Conservation (phyloP, 2,113 vertebrate species). For the Paracanthobrama guichenoti region DNA sequence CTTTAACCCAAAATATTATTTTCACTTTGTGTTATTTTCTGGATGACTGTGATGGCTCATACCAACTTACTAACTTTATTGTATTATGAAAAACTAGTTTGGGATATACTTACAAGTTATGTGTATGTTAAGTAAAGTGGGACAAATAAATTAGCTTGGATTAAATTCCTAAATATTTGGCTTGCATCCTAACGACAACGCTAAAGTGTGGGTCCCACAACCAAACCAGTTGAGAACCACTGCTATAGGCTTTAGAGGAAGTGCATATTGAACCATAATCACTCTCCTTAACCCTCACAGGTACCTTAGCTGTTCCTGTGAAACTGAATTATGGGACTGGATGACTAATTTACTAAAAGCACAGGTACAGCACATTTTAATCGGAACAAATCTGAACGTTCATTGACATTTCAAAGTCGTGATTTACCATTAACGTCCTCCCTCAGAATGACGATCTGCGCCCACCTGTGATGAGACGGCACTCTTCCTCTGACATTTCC, state of each 20-base stretch:
- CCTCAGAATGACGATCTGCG: constrained; percentile 82
- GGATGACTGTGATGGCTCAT: too few species aligned
- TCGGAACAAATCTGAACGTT: not conserved
- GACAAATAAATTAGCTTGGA: too few species aligned
- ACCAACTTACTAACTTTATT: too few species aligned
- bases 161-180: too few species aligned
- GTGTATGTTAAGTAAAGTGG: too few species aligned
- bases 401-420: not conserved
- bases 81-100: too few species aligned
- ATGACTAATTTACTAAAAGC: constrained; percentile 90
- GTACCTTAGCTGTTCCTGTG: constrained; percentile 83
- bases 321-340: constrained; percentile 95
- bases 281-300: constrained; percentile 65
- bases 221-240: too few species aligned
- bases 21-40: too few species aligned
- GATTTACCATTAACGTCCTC: not conserved
- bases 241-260: not conserved
- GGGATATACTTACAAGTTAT: too few species aligned
- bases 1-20: too few species aligned
- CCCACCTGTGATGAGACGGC: constrained; percentile 83
- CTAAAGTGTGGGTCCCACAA: too few species aligned
- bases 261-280: not conserved
- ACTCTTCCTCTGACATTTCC: constrained; percentile 88
- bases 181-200: too few species aligned
- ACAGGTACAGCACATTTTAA: constrained; percentile 77